Evolutionary conservation across 2,797 vertebrate species (phyloP), one percentile per base, ranked within the genome.

Genomic region (Caiman crocodilus): DNA sequence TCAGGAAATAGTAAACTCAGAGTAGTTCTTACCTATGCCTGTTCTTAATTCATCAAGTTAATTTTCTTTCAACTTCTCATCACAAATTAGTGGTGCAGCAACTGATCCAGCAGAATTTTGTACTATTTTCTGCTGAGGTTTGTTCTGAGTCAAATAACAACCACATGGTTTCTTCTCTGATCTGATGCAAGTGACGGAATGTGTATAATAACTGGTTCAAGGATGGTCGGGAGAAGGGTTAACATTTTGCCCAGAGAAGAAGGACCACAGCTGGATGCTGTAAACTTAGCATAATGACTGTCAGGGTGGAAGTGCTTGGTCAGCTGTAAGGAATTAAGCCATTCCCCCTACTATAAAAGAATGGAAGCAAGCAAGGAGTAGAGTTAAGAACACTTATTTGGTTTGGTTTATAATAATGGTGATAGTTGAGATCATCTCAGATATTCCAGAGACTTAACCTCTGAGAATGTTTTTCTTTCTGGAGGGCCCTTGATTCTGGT

Each of bases 281-380:
- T 96, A 96, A 97, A 95, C 93, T 85, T 93, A 14, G 65, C 78
- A 87, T 84, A 95, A 90, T 92, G 84, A 85, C 69, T 94, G 93
- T 94, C 95, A 94, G 88, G 92, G 73, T 90, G 69, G 92, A 96
- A 94, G 92, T 90, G 63, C 80, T 93, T 92, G 95, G 90, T 96
- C 95, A 94, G 90, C 92, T 96, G 95, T 90, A 94, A 97, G 92
- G 93, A 96, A 97, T 96, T 97, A 96, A 91, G 89, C 55, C 92
- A 92, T 96, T 95, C 91, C 86, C 84, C 86, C 76, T 89, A 94
- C 96, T 94, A 96, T 85, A 94, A 91, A 82, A 89, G 90, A 78
- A 85, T 16, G 58, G 94, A 95, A 94, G 84, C 6, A 92, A 85
- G 75, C n/a, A 11, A 94, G 12, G 79, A 92, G 58, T 65, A 64